These are phyloP conservation scores for Deroptyus accipitrinus DNA, from an alignment of 2,113 vertebrate genomes.

Conservation along the genomic window DNA sequence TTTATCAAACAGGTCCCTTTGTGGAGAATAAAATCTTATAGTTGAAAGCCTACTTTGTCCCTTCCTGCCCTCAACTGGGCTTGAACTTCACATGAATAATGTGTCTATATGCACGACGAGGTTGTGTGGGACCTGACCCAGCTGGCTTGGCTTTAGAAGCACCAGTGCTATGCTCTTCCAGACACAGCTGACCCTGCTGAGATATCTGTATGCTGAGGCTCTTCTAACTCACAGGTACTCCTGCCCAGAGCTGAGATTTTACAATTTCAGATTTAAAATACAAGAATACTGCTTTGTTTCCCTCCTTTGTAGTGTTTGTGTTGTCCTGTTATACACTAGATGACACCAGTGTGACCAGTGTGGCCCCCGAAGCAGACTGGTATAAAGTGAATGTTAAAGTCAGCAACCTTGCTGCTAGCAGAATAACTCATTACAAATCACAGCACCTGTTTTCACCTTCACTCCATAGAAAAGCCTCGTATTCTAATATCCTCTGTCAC, in stretches of 20 bases:
- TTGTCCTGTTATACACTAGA: not conserved
- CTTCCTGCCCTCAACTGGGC: not conserved
- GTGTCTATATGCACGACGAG: no score
- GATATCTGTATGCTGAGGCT: not conserved
- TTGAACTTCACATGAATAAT: not conserved
- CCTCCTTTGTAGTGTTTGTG: not conserved
- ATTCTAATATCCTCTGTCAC: not conserved
- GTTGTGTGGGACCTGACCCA: no score
- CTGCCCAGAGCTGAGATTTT: not conserved
- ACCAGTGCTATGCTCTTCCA: not conserved
- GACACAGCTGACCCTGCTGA: not conserved
- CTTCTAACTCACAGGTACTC: not conserved
- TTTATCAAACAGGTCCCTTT: not conserved
- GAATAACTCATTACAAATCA: not conserved
- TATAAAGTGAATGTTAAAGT: not conserved
- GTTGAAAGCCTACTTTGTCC: not conserved
- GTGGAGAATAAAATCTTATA: not conserved
- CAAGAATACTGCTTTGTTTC: rapidly evolving
- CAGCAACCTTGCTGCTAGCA: not conserved
- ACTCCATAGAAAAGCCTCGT: not conserved
- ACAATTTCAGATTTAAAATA: not conserved
- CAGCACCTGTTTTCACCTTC: not conserved
- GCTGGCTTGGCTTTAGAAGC: not conserved
- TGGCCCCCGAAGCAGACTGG: not conserved
- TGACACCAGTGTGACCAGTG: not conserved